Percentiles rank a stretch among this genome's conserved stretches.
Conservation (phyloP, 2,113 vertebrate species). For the Ailuropoda melanoleuca region DNA sequence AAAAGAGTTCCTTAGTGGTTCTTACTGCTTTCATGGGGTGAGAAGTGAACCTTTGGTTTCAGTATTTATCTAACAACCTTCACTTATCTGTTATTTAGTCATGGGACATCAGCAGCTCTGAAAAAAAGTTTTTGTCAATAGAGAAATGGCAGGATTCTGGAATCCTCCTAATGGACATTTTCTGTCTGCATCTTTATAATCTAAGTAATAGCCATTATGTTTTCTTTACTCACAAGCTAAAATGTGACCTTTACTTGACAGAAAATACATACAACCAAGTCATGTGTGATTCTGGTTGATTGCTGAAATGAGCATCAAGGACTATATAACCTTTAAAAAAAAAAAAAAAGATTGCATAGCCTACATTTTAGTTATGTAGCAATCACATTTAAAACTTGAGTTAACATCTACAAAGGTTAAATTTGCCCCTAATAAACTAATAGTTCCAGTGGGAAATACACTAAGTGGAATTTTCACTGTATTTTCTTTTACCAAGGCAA, state of each 20-base stretch:
- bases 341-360: neutral
- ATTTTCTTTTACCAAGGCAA: neutral
- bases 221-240: neutral
- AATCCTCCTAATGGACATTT: neutral
- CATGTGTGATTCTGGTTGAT: neutral
- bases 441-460: neutral
- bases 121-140: neutral
- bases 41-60: slow-evolving; percentile 74
- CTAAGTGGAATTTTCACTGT: neutral
- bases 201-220: neutral
- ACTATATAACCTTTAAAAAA: neutral
- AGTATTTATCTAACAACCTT: slow-evolving; percentile 2
- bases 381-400: neutral
- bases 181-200: neutral
- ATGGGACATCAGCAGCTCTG: neutral
- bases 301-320: neutral
- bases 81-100: neutral
- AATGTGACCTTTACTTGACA: neutral
- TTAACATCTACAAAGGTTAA: neutral
- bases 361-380: neutral
- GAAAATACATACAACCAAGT: neutral
- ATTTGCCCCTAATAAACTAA: neutral
- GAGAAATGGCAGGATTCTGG: neutral
- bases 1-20: slow-evolving; percentile 97
- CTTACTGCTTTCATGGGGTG: slow-evolving; percentile 98